Base-by-base conservation (phyloP, 2,888 invertebrate genomes). In the Scaptomyza cyrtandrae region DNA sequence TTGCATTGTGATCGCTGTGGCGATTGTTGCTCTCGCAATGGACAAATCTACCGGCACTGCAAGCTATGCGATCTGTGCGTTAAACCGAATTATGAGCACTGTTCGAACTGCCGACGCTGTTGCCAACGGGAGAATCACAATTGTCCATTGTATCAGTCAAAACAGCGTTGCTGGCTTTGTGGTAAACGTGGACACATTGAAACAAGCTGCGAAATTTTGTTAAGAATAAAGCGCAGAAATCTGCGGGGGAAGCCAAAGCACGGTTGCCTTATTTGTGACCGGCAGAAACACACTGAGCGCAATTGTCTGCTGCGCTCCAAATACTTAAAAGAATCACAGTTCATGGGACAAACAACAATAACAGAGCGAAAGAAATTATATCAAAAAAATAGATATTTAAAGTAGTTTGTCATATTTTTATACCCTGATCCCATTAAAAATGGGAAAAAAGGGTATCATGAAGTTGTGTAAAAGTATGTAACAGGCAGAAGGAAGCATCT, bases 1-100 rank as follows among this genome's bases (percentile, higher is more conserved):
- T 90, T 92, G 41, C 98, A 98, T 91, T 98, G 98, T 86, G 91
- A 93, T 37, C 88, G 71, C 29, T 98, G 98, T 86, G 93, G 94
- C 11, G 86, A 87, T 13, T 97, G 96, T 85, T 94, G 96, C 0
- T 95, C 96, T 0, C 96, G 95, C 91, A 95, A 96, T 92, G 96
- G 96, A 0, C 92, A 94, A 62, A 93, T 94, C 0, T 96, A 96
- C 84, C 92, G 91, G 1, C 96, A 96, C 88, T 97, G 96, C 86
- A 82, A 92, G 24, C 73, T 88, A 7, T 96, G 96, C 87, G 89
- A 93, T 19, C 92, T 94, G 50, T 98, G 98, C 91, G 97, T 98
- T 0, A 98, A 98, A 91, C 95, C 96, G 0, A 95, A 95, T 0
- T 97, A 97, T 93, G 92, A 93, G 33, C 98, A 98, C 91, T 98